A percentile compares a stretch with the other conserved stretches of the same genome.
Conservation (phyloP, 2,113 vertebrate genomes). For the Clarias macrocephalus region DNA sequence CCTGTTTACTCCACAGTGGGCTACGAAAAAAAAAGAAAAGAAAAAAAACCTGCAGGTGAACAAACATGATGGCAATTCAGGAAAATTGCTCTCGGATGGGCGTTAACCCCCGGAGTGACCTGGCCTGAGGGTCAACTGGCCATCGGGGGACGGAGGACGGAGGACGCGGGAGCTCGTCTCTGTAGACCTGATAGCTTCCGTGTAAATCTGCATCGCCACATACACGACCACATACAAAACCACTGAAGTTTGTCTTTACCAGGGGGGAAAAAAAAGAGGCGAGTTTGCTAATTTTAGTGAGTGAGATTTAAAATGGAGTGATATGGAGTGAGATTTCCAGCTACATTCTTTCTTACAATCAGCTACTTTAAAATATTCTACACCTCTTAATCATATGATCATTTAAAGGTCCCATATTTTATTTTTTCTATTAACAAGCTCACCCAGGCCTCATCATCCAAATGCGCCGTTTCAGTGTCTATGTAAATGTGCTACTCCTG, state of each 20-base stretch:
- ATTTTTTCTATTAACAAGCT: too few species aligned
- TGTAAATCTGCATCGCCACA: neutral
- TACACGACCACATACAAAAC: too few species aligned
- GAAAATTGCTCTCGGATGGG: conserved; percentile 45
- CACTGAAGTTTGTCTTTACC: neutral
- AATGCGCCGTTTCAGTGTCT: too few species aligned
- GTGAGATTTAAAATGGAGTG: neutral
- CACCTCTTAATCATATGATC: too few species aligned
- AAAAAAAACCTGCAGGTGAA: conserved; percentile 35
- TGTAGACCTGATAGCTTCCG: neutral
- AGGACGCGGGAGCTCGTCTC: too few species aligned
- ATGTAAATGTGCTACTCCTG: too few species aligned
- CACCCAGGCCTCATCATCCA: too few species aligned
- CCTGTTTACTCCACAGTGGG: conserved; percentile 44
- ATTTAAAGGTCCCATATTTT: too few species aligned
- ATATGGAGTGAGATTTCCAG: too few species aligned
- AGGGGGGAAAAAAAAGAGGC: neutral
- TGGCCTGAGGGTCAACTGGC: conserved; percentile 36
- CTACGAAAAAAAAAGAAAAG: neutral
- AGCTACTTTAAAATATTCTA: too few species aligned
- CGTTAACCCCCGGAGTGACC: conserved; percentile 11
- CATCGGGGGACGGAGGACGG: neutral
- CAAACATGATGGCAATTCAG: conserved; percentile 48
- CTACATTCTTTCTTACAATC: neutral
- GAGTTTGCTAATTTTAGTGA: neutral